Evolutionary conservation across 2,113 vertebrate genomes (phyloP), one percentile per base, ranked within the genome.

Genomic region (Esox niger): DNA sequence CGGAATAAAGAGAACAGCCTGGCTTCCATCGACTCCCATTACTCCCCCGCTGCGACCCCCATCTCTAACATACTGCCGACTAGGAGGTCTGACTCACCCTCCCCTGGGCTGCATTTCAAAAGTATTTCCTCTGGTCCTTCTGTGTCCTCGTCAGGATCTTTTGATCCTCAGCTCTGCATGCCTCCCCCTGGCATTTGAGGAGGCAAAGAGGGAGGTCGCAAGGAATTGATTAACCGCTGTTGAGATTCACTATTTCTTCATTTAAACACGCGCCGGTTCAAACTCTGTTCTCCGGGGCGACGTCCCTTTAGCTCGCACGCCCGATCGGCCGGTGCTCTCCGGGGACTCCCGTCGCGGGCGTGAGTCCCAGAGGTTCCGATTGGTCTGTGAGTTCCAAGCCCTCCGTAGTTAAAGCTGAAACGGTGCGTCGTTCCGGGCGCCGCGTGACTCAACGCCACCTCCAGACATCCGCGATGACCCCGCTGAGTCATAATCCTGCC

Each of bases 401-500:
- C 60, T 60, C 25, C 52, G 63, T 31, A 4, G 54, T 52, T 59
- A 33, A 13, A 6, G 57, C 20, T 11, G 17, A 46, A 30, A 26
- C 54, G 52, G 31, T 32, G 25, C 59, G 67, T 64, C 62, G 21
- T 49, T 64, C 17, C 60, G 11, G 47, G 15, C 13, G 35, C 26
- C 27, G 5, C 38, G 58, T 15, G 2, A 58, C 33, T 27, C 29
- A 46, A 62, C 38, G 62, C 43, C 27, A 46, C 66, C 64, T 9
- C 31, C 64, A 62, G 66, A 73, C 23, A 58, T 56, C 58, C 47
- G 21, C 57, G 10, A 60, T 43, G 33, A 61, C 62, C 35, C 33
- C 69, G 47, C 74, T 70, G 65, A 74, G 69, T 76, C 59, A 27
- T 75, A 78, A 86, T 80, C 75, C 62, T 67, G 62, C 76, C 73